These are phyloP conservation scores for Pseudococcus jackbeardsleyi DNA, from an alignment of 2,888 invertebrate species.

Conservation along the genomic window DNA sequence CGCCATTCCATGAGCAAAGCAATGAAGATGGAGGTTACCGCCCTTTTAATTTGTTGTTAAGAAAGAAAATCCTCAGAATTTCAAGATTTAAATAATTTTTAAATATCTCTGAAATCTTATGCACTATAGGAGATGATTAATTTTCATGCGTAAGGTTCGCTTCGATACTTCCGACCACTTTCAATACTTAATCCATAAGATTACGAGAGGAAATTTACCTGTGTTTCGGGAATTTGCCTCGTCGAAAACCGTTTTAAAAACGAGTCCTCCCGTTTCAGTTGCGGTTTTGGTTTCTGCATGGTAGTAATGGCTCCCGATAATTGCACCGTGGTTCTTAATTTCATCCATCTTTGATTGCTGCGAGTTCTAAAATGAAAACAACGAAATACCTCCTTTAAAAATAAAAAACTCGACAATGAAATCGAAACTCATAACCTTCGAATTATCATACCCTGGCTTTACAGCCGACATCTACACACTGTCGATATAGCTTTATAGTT, in stretches of 20 bases:
- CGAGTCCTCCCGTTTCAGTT: conserved; percentile 90
- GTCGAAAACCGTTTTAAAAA: conserved; percentile 95
- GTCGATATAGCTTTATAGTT: neutral
- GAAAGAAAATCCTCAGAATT: too few relatives aligned
- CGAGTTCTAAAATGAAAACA: conserved; percentile 79
- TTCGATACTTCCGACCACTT: too few relatives aligned
- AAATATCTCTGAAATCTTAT: too few relatives aligned
- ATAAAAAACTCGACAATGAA: neutral
- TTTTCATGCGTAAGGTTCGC: too few relatives aligned
- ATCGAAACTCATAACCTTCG: neutral
- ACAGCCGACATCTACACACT: neutral
- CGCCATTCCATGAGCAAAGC: too few relatives aligned
- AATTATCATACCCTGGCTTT: neutral
- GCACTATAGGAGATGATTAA: too few relatives aligned
- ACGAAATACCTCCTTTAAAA: neutral
- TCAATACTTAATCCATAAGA: neutral
- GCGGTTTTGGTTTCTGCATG: conserved; percentile 85
- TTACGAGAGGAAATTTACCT: conserved; percentile 72
- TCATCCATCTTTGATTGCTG: conserved; percentile 96
- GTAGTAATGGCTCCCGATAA: conserved; percentile 85
- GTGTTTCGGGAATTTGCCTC: conserved; percentile 88
- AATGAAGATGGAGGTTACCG: too few relatives aligned
- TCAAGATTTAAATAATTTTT: too few relatives aligned
- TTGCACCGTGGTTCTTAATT: conserved; percentile 93
- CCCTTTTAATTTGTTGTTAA: too few relatives aligned